Evolutionary conservation across 1,140 invertebrate genomes (phyloP).

Genomic region (Nasonia giraulti): DNA sequence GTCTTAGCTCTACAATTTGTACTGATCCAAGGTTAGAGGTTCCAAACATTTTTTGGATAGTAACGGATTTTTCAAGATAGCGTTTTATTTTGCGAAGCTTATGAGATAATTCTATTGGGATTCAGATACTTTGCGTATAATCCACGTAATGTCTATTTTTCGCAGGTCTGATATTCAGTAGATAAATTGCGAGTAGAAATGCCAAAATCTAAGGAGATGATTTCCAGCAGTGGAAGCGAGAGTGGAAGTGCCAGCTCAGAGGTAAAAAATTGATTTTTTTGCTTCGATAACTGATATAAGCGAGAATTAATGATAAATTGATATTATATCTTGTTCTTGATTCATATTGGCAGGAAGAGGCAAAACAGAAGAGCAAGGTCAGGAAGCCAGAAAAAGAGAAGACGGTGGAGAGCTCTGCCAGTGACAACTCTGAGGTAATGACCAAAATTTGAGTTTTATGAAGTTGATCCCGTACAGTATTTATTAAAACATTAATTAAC

Average conservation of each 20-base stretch:
- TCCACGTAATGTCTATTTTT: no score
- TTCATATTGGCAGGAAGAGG: conserved; percentile 43
- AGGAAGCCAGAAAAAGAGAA: conserved; percentile 47
- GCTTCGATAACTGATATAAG: not conserved
- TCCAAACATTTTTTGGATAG: not conserved
- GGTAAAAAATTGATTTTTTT: conserved; percentile 36
- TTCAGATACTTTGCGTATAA: no score
- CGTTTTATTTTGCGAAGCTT: no score
- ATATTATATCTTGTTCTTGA: no score
- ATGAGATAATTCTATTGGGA: no score
- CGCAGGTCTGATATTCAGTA: no score
- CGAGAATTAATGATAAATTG: no score
- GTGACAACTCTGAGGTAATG: conserved; percentile 49
- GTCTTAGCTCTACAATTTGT: not conserved
- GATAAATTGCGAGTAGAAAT: conserved; percentile 53
- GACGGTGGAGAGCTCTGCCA: conserved; percentile 42
- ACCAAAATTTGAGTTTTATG: conserved; percentile 24
- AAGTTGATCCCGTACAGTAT: not conserved
- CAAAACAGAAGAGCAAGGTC: conserved; percentile 42
- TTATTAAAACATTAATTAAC: no score
- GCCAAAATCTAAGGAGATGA: conserved; percentile 66
- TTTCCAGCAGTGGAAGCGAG: conserved; percentile 55
- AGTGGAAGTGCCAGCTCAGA: conserved; percentile 53
- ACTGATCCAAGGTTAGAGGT: not conserved
- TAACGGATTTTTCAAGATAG: not conserved